A percentile compares a stretch with the other conserved stretches of the same genome.
phyloP scores from a whole-genome alignment of 2,888 invertebrate species.

The Himalopsyche tibetana region DNA sequence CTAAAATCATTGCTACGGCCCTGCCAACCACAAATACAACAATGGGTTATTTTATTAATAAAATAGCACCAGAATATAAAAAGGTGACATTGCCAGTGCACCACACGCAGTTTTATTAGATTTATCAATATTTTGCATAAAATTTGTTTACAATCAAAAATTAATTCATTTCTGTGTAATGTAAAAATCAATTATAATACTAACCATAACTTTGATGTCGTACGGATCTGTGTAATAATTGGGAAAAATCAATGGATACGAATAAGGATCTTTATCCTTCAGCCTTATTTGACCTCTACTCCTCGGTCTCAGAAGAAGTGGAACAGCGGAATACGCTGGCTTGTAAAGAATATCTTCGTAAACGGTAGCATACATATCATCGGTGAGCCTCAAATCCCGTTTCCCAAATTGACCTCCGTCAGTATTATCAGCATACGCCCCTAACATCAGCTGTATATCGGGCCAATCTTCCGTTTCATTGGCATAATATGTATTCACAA shows the following conservation, averaged over 20 bases:
- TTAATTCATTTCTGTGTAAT: background rate
- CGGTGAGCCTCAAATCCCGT: constrained; percentile 81
- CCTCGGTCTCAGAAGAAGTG: constrained; percentile 84
- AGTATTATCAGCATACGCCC: constrained; percentile 85
- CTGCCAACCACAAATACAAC: too few relatives aligned
- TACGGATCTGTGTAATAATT: constrained; percentile 87
- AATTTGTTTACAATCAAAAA: too few relatives aligned
- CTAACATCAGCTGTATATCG: constrained; percentile 87
- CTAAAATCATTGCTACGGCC: too few relatives aligned
- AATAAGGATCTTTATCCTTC: constrained; percentile 81
- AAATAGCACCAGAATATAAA: too few relatives aligned
- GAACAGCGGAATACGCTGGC: constrained; percentile 82
- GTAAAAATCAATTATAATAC: constrained; percentile 66
- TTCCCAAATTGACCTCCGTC: constrained; percentile 87
- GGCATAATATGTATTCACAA: constrained; percentile 85
- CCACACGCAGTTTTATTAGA: too few relatives aligned
- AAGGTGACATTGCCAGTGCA: too few relatives aligned
- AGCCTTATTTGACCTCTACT: constrained; percentile 84
- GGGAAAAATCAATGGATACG: constrained; percentile 90
- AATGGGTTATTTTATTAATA: too few relatives aligned
- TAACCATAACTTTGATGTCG: constrained; percentile 85
- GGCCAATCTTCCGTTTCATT: constrained; percentile 83
- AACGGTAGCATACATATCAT: constrained; percentile 81
- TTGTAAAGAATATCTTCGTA: constrained; percentile 84
- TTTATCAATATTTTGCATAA: too few relatives aligned